Conservation (phyloP, 2,113 vertebrate species). For the Oryzias melastigma region DNA sequence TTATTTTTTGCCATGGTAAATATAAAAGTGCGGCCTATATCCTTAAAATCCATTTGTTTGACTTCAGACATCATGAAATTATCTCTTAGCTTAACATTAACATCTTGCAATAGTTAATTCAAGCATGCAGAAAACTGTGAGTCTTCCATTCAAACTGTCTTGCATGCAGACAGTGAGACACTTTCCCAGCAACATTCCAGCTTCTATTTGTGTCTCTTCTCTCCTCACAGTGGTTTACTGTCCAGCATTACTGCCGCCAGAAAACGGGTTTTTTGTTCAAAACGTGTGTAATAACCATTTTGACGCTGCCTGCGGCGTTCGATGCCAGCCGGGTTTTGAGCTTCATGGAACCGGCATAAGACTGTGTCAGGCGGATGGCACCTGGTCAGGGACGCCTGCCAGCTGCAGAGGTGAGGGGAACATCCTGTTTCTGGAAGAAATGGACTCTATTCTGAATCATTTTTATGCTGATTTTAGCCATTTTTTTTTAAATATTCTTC, state of each 20-base stretch:
- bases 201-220: conserved; percentile 2
- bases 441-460: background rate
- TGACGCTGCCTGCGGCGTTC: conserved; percentile 91
- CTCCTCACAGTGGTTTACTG: conserved; percentile 83
- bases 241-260: conserved; percentile 83
- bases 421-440: background rate
- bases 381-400: conserved; percentile 88
- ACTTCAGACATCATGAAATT: too few species aligned
- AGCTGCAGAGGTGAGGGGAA: conserved; percentile 84
- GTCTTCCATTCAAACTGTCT: conserved; percentile 4
- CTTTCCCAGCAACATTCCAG: background rate
- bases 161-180: background rate
- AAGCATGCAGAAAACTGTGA: too few species aligned
- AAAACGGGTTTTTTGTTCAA: conserved; percentile 93
- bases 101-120: too few species aligned
- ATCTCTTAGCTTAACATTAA: too few species aligned
- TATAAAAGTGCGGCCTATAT: too few species aligned
- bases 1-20: too few species aligned
- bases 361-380: conserved; percentile 87
- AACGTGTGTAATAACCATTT: conserved; percentile 93
- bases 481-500: background rate
- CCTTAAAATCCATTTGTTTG: too few species aligned
- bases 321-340: conserved; percentile 89
- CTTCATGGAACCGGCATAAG: conserved; percentile 88
- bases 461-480: background rate